Evolutionary conservation across 1,140 invertebrate species (phyloP).

Genomic region (Anoplolepis gracilipes): DNA sequence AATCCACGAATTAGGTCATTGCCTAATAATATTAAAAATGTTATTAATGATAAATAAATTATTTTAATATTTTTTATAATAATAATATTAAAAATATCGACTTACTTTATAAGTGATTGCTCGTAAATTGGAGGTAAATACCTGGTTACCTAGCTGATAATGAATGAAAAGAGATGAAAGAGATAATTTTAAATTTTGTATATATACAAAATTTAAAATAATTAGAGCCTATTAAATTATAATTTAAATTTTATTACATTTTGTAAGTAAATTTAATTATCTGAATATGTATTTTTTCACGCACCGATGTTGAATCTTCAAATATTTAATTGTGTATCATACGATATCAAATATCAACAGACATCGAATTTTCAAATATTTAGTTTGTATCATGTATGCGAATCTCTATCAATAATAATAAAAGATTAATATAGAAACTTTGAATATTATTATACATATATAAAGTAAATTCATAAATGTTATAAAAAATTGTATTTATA

Average conservation of each 20-base stretch:
- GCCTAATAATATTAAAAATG: too few relatives aligned
- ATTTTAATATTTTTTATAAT: too few relatives aligned
- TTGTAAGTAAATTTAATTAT: background rate
- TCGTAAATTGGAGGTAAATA: too few relatives aligned
- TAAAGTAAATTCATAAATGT: background rate
- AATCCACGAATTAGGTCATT: too few relatives aligned
- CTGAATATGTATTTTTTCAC: background rate
- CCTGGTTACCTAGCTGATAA: too few relatives aligned
- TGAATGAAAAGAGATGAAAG: background rate
- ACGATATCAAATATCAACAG: background rate
- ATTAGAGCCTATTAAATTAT: too few relatives aligned
- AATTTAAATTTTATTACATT: background rate
- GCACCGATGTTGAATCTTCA: too few relatives aligned
- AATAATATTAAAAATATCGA: too few relatives aligned
- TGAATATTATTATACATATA: background rate
- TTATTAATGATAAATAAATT: too few relatives aligned
- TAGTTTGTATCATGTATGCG: background rate
- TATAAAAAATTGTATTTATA: background rate
- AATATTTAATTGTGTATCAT: too few relatives aligned
- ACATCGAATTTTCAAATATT: constrained; percentile 18
- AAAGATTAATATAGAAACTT: constrained; percentile 11
- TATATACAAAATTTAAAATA: too few relatives aligned
- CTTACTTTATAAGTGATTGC: too few relatives aligned
- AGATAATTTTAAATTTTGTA: background rate
- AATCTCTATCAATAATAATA: background rate